phyloP scores from a whole-genome alignment of 2,888 invertebrate species.

The Nephrotoma appendiculata region DNA sequence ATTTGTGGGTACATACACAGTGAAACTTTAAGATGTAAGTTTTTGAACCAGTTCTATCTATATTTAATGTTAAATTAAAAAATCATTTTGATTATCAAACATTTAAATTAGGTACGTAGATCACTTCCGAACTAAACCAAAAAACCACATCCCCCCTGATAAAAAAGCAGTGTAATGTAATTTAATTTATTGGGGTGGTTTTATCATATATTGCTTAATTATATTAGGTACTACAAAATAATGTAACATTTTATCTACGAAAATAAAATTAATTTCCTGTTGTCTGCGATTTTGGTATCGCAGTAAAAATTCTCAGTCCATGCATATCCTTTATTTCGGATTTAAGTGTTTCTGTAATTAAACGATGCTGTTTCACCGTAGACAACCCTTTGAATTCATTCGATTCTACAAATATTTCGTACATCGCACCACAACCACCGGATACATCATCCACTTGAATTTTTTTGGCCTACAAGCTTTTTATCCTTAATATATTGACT shows the following conservation, averaged over 20 bases:
- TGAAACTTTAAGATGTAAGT: too few relatives aligned
- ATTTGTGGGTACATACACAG: neutral
- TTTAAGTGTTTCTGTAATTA: conserved; percentile 57
- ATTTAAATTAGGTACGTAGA: neutral
- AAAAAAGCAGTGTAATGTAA: neutral
- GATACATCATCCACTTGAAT: conserved; percentile 58
- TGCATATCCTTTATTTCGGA: conserved; percentile 72
- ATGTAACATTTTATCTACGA: neutral
- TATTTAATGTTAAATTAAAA: neutral
- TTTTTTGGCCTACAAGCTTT: conserved; percentile 10
- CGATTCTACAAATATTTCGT: conserved; percentile 52
- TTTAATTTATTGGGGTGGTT: neutral
- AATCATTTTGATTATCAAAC: neutral
- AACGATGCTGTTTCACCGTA: conserved; percentile 56
- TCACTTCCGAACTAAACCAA: conserved; percentile 7
- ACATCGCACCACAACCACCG: conserved; percentile 74
- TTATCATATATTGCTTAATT: neutral
- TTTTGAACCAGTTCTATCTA: neutral
- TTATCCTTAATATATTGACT: neutral
- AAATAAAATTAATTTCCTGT: conserved; percentile 8
- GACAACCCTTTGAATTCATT: conserved; percentile 54
- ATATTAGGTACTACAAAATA: neutral
- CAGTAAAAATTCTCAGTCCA: conserved; percentile 63
- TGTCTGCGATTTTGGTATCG: conserved; percentile 26
- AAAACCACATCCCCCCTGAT: neutral